These are phyloP conservation scores for Copidosoma aretas DNA, from an alignment of 2,888 invertebrate genomes.

Conservation along the genomic window DNA sequence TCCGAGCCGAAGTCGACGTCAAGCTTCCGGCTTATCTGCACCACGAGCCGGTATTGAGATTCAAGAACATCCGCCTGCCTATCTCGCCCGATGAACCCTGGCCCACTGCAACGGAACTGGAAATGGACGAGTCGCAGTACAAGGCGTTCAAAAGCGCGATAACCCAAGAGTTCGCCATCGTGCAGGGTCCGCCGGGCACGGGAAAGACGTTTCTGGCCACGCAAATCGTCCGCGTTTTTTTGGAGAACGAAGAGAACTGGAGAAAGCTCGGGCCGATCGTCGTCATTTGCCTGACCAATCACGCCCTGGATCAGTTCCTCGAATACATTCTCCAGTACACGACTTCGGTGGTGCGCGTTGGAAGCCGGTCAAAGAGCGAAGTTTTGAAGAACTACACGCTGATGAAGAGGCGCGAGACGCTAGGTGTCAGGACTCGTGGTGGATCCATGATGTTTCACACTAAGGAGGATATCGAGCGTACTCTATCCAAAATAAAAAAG, in stretches of 20 bases:
- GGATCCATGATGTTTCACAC: neutral
- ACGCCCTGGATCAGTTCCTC: slow-evolving; percentile 20
- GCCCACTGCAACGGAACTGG: neutral
- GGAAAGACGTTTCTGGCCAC: slow-evolving; percentile 17
- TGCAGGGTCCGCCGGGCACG: slow-evolving; percentile 22
- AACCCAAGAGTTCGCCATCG: slow-evolving; percentile 12
- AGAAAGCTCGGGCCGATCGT: slow-evolving; percentile 5
- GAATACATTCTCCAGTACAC: slow-evolving; percentile 10
- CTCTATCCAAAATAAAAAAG: neutral
- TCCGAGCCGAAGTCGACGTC: neutral
- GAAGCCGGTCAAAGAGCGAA: slow-evolving; percentile 13
- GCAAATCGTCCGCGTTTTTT: slow-evolving; percentile 3
- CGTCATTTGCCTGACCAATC: slow-evolving; percentile 16
- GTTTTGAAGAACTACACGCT: slow-evolving; percentile 1
- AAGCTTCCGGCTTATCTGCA: neutral
- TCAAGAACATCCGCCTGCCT: neutral
- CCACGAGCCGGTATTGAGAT: neutral
- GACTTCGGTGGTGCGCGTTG: slow-evolving; percentile 8
- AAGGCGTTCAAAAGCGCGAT: slow-evolving; percentile 10
- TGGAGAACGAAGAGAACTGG: neutral
- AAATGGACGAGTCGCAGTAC: slow-evolving; percentile 10
- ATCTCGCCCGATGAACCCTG: neutral
- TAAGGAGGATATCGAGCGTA: neutral
- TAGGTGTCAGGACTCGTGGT: neutral
- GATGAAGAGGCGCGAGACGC: neutral